Base-by-base conservation (phyloP, 2,888 invertebrate genomes). In the Pammene fasciana region DNA sequence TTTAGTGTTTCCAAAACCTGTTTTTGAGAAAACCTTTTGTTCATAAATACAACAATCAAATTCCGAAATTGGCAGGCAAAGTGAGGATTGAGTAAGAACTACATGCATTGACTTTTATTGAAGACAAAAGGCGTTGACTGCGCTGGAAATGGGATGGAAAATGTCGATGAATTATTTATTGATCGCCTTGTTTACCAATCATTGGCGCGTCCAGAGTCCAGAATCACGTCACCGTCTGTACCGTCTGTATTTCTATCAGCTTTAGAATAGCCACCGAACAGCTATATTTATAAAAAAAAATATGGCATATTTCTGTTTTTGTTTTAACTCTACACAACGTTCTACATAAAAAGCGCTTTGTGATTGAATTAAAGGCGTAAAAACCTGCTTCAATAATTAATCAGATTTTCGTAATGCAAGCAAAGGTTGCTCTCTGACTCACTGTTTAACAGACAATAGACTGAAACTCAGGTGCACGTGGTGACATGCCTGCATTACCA, bases 401-500 rank as follows among this genome's bases (percentile, higher is more conserved):
- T 66, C 41, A 41, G 61, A 52, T 62, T 60, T 70, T 70, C 46
- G 46, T 54, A 34, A 54, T 54, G 8, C 54, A 55, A 55, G 71
- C 55, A 67, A 66, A 71, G 71, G 71, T 74, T 71, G 72, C 72
- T 71, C 68, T 62, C 73, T 88, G 86, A 88, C 75, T 89, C 87
- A 75, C 75, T 72, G 75, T 75, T 78, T 77, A 76, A 76, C 82
- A 82, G 78, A 86, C 86, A 89, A 88, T 70, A 70, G 70, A 54
- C 65, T 59, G 16, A 43, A 64, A 52, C 16, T 57, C 64, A 65
- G 65, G 54, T 70, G 52, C 65, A 70, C 65, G 65, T 65, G 59
- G 46, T 50, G 34, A 50, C 34, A 38, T 36, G 65, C 60, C 70
- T 70, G 46, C 60, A 70, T 70, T 65, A 70, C 26, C 59, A 65